Percentiles rank a stretch among this genome's conserved stretches.
Evolutionary conservation across 2,797 vertebrate genomes (phyloP).

Genomic region (Rhynchotus rufescens): DNA sequence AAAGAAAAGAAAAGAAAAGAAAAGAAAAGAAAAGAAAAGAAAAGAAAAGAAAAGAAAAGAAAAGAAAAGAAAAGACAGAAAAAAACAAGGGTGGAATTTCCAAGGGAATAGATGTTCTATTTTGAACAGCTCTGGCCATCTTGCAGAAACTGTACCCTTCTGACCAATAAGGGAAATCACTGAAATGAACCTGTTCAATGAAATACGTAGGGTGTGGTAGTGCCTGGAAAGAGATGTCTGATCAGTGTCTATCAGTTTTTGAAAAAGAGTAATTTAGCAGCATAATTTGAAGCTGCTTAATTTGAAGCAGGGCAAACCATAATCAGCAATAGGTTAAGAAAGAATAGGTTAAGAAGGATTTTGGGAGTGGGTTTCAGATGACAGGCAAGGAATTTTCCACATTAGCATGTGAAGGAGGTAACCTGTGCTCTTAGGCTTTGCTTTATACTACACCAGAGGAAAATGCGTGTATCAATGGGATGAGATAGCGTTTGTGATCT

Average conservation of each 20-base stretch:
- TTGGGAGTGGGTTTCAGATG: neutral
- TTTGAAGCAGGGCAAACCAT: neutral
- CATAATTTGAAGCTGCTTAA: neutral
- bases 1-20: too few species aligned
- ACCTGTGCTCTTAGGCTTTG: neutral
- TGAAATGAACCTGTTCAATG: neutral
- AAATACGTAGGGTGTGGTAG: neutral
- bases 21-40: neutral
- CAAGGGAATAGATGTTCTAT: neutral
- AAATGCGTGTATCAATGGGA: neutral
- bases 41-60: neutral
- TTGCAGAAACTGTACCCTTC: neutral
- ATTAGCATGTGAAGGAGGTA: neutral
- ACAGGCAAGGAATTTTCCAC: neutral
- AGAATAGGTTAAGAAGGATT: neutral
- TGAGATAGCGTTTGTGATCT: neutral
- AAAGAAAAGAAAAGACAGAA: neutral
- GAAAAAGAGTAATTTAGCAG: neutral
- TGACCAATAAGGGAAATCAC: neutral
- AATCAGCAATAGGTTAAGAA: neutral
- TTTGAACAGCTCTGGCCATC: neutral
- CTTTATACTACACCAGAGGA: neutral
- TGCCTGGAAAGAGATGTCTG: neutral
- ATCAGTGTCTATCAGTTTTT: neutral
- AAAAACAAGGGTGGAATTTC: neutral